A percentile compares a stretch with the other conserved stretches of the same genome.
These are phyloP conservation scores for Tetheella fluctuosa DNA, from an alignment of 2,888 invertebrate species.

Conservation along the genomic window DNA sequence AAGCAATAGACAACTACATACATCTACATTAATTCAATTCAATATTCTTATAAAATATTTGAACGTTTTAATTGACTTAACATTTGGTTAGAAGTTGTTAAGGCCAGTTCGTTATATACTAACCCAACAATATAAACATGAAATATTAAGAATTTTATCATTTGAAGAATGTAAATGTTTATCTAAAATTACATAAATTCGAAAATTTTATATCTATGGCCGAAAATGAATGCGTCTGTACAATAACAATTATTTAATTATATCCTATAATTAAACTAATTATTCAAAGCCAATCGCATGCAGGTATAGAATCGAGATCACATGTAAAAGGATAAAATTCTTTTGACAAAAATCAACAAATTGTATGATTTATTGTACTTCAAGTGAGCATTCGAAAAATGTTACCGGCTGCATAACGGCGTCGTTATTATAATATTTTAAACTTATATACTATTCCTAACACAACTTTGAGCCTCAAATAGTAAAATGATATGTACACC, in stretches of 20 bases:
- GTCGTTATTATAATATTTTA: slow-evolving; percentile 40
- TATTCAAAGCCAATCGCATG: slow-evolving; percentile 60
- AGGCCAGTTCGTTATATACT: slow-evolving; percentile 36
- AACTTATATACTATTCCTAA: slow-evolving; percentile 60
- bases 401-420: slow-evolving; percentile 57
- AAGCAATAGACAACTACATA: slow-evolving; percentile 44
- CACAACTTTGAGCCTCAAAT: slow-evolving; percentile 64
- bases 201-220: slow-evolving; percentile 61
- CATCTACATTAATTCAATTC: slow-evolving; percentile 45
- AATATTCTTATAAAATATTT: slow-evolving; percentile 60
- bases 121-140: slow-evolving; percentile 22
- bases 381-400: slow-evolving; percentile 74
- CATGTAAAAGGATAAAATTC: slow-evolving; percentile 71
- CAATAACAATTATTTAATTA: slow-evolving; percentile 51
- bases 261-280: slow-evolving; percentile 45
- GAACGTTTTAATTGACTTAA: slow-evolving; percentile 76
- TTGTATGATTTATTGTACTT: slow-evolving; percentile 74
- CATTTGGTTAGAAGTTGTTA: slow-evolving; percentile 40
- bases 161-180: slow-evolving; percentile 62
- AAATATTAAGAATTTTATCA: slow-evolving; percentile 36
- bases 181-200: slow-evolving; percentile 77
- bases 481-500: slow-evolving; percentile 65
- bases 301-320: slow-evolving; percentile 73
- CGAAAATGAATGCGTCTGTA: slow-evolving; percentile 53
- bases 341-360: slow-evolving; percentile 67